Base-by-base conservation (phyloP, 2,888 invertebrate species). In the Leucophora obtusa region DNA sequence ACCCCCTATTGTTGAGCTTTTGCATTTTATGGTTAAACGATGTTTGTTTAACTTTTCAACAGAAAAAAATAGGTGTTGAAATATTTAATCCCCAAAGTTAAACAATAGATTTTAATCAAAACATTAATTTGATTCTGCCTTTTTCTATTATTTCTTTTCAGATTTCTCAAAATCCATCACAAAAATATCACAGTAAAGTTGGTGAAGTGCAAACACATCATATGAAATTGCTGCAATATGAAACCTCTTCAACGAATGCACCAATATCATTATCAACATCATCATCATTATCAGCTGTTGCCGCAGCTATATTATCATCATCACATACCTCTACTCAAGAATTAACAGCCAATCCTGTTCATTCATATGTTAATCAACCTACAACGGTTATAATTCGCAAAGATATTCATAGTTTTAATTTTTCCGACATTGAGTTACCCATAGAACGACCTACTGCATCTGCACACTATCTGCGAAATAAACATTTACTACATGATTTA, bases 361-460 rank as follows among this genome's bases (percentile, higher is more conserved):
- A 62, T 73, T 84, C 70, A 0, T 70, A 66, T 9, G 70, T 81
- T 21, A 74, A 66, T 62, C 85, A 85, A 72, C 86, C 85, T 75
- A 86, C 90, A 14, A 89, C 90, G 18, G 87, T 90, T 81, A 90
- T 90, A 83, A 90, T 90, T 70, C 90, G 90, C 83, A 90, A 90
- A 87, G 90, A 90, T 83, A 88, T 89, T 24, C 87, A 88, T 53
- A 90, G 88, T 85, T 90, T 90, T 83, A 90, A 90, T 83, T 90
- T 90, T 60, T 90, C 90, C 76, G 89, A 89, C 74, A 90, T 90
- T 80, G 90, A 89, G 83, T 86, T 89, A 69, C 88, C 89, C 35
- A 70, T 81, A 14, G 89, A 89, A 50, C 84, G 88, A n/a, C 87
- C 89, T 66, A 85, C 87, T 11, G 86, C 86, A 1, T 86, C 88